Evolutionary conservation across 2,888 invertebrate species (phyloP).

Genomic region (Orchestes rusci): DNA sequence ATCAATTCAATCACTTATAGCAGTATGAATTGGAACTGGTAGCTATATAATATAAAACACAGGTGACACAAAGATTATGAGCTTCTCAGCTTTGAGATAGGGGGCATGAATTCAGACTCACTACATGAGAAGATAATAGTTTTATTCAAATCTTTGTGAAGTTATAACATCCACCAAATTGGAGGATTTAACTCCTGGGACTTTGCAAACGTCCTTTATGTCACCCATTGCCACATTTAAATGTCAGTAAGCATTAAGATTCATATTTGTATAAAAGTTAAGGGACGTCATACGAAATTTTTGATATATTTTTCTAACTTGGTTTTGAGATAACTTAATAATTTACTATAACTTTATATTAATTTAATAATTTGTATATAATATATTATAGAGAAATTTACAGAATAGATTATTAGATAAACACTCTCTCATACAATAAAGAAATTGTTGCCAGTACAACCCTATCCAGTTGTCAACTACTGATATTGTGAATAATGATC

Average conservation of each 20-base stretch:
- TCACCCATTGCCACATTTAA: too few relatives aligned
- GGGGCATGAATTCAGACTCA: too few relatives aligned
- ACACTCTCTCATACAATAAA: slow-evolving; percentile 41
- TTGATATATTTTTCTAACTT: slow-evolving; percentile 39
- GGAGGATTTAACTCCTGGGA: too few relatives aligned
- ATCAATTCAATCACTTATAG: slow-evolving; percentile 14
- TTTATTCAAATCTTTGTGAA: too few relatives aligned
- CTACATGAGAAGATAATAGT: too few relatives aligned
- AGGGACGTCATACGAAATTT: slow-evolving; percentile 43
- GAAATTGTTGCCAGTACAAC: slow-evolving; percentile 26
- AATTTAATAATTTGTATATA: slow-evolving; percentile 42
- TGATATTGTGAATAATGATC: too few relatives aligned
- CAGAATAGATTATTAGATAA: slow-evolving; percentile 44
- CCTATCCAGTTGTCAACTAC: too few relatives aligned
- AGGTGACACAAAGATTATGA: too few relatives aligned
- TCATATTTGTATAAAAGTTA: slow-evolving; percentile 41
- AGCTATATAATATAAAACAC: slow-evolving; percentile 10
- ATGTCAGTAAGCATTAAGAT: neutral
- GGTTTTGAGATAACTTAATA: slow-evolving; percentile 32
- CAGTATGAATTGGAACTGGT: slow-evolving; percentile 13
- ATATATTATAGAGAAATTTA: slow-evolving; percentile 44
- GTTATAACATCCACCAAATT: too few relatives aligned
- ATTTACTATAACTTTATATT: slow-evolving; percentile 32
- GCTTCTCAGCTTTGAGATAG: too few relatives aligned
- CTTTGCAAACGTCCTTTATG: too few relatives aligned